Evolutionary conservation across 2,888 invertebrate species (phyloP).

Genomic region (Eupithecia subfuscata): DNA sequence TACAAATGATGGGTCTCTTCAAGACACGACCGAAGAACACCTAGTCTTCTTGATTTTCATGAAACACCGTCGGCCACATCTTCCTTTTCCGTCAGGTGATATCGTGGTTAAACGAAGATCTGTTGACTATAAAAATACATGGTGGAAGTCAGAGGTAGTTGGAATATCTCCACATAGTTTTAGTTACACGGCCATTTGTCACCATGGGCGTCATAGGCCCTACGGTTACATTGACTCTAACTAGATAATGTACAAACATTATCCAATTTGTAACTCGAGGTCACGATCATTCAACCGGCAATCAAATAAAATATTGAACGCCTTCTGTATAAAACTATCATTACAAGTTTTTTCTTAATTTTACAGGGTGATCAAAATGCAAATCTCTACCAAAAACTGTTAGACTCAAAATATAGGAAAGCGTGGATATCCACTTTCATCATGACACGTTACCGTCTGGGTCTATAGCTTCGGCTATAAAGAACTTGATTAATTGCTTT

Average conservation of each 20-base stretch:
- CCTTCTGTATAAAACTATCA: constrained; percentile 29
- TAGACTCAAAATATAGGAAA: constrained; percentile 19
- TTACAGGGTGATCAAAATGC: constrained; percentile 22
- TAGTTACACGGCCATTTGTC: constrained; percentile 21
- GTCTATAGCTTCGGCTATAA: constrained; percentile 54
- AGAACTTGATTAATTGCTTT: constrained; percentile 64
- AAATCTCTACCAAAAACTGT: constrained; percentile 16
- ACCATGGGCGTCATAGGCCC: constrained; percentile 14
- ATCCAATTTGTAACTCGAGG: constrained; percentile 36
- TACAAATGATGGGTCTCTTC: not conserved
- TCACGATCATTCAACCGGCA: constrained; percentile 25
- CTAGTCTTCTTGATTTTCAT: not conserved
- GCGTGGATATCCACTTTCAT: constrained; percentile 41
- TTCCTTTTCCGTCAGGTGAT: not conserved
- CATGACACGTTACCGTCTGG: constrained; percentile 39
- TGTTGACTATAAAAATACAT: not conserved
- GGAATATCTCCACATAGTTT: not conserved
- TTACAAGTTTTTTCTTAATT: constrained; percentile 23
- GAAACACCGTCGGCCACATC: not conserved
- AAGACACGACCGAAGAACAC: not conserved
- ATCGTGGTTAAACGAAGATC: not conserved
- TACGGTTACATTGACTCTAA: constrained; percentile 21
- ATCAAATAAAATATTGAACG: constrained; percentile 24
- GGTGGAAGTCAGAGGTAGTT: not conserved
- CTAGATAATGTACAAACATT: constrained; percentile 29